Evolutionary conservation across 2,113 vertebrate genomes (phyloP).

Genomic region (Fulmarus glacialis): DNA sequence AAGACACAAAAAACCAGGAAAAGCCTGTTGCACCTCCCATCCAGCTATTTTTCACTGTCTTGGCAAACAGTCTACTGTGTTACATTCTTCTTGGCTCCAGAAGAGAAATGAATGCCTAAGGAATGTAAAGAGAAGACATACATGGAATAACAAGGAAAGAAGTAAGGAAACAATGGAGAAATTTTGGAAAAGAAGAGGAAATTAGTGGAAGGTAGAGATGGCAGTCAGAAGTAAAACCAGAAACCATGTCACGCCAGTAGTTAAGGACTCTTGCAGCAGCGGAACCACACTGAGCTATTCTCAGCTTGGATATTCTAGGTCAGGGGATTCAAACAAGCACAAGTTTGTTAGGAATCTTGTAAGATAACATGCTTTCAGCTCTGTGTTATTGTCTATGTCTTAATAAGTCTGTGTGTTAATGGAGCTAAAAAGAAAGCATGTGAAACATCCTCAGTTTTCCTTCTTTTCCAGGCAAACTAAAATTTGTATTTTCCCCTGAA

Average conservation of each 20-base stretch:
- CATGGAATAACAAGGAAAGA: background rate
- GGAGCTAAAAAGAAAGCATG: background rate
- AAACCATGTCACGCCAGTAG: rapidly evolving
- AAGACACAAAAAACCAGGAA: background rate
- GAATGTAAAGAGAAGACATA: background rate
- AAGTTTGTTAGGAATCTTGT: background rate
- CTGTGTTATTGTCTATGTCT: background rate
- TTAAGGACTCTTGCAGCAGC: background rate
- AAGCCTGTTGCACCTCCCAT: background rate
- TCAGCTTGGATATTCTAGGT: background rate
- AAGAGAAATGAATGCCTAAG: background rate
- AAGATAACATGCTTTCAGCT: background rate
- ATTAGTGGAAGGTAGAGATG: background rate
- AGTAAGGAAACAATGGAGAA: background rate
- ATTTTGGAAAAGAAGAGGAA: background rate
- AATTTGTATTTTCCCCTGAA: background rate
- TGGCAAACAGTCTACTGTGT: background rate
- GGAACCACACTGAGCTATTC: background rate
- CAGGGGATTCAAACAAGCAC: background rate
- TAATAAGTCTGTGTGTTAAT: background rate
- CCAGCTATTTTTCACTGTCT: background rate
- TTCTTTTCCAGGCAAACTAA: background rate
- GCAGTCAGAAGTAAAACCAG: background rate
- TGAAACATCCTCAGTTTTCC: background rate
- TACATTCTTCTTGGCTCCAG: background rate